Evolutionary conservation across 2,888 invertebrate species (phyloP), one percentile per base, ranked within the genome.

Genomic region (Ectropis crepuscularia): DNA sequence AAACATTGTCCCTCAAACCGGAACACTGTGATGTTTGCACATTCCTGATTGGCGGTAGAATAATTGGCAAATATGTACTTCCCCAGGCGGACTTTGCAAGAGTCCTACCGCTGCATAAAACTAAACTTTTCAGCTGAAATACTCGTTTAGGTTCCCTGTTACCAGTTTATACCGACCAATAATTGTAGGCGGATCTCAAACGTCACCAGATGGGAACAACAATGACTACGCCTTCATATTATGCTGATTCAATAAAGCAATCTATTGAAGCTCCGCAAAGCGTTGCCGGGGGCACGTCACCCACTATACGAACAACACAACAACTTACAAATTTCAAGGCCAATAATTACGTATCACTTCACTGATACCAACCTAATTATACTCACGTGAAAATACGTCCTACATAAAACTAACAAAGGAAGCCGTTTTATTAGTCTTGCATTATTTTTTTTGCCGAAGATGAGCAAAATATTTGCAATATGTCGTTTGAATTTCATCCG

Each of bases 151-250:
- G 1, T 28, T 28, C 4, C 16, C 16, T 28, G 4, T 28, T n/a
- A 57, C 7, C 49, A 11, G 10, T 10, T 6, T 68, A 66, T 67
- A 63, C 73, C 69, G 57, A 70, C 73, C 71, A 76, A 72, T 72
- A 76, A 72, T 72, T 76, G 84, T 74, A 79, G 86, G 87, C 83
- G 82, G 77, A 82, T 77, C 80, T 62, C 76, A 39, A 41, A 78
- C 87, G 87, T 86, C 86, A 86, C 72, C 46, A 70, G 67, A 66
- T 60, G 68, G 62, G 68, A 74, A 74, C 70, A 68, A 68, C 72
- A 72, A 74, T 69, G 73, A 66, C 68, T 55, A 68, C 72, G 67
- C 75, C 70, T 71, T 74, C 65, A 72, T 64, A 70, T 67, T 74
- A 28, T 68, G 73, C 72, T 76, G 68, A 73, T 75, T 76, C 63